These are phyloP conservation scores for Anser cygnoides DNA, from an alignment of 2,113 vertebrate genomes.

Conservation along the genomic window DNA sequence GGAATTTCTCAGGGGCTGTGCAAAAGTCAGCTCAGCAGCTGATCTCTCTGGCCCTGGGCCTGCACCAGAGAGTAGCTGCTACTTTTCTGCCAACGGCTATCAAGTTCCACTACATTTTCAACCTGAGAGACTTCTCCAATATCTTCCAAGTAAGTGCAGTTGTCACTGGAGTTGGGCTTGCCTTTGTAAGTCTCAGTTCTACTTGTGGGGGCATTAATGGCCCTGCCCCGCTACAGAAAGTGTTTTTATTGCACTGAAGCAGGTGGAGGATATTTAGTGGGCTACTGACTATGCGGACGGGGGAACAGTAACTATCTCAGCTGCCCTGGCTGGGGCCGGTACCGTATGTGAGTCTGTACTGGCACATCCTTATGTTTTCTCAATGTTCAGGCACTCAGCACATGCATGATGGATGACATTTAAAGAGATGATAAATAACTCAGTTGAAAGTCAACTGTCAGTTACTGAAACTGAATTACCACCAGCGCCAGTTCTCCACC, in stretches of 20 bases:
- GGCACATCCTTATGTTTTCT: accelerated
- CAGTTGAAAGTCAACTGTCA: background rate
- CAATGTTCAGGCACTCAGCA: background rate
- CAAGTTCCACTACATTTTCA: constrained; percentile 98
- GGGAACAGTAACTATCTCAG: background rate
- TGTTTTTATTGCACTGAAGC: background rate
- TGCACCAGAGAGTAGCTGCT: constrained; percentile 85
- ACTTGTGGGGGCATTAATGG: accelerated
- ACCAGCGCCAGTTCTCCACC: background rate
- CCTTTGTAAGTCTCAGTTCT: background rate
- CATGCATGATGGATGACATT: background rate
- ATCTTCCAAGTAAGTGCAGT: constrained; percentile 89
- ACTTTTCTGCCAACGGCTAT: constrained; percentile 90
- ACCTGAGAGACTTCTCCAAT: constrained; percentile 93
- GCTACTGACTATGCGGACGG: background rate
- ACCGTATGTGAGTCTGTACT: background rate
- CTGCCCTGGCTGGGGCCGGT: background rate
- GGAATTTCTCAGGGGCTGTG: constrained; percentile 77
- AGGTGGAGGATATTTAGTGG: background rate
- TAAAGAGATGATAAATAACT: background rate
- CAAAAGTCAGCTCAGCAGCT: constrained; percentile 81
- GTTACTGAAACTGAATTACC: background rate
- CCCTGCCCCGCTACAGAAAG: background rate
- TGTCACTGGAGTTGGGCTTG: background rate
- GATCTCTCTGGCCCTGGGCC: constrained; percentile 82